Evolutionary conservation across 2,113 vertebrate species (phyloP).

Genomic region (Todiramphus saurophagus): DNA sequence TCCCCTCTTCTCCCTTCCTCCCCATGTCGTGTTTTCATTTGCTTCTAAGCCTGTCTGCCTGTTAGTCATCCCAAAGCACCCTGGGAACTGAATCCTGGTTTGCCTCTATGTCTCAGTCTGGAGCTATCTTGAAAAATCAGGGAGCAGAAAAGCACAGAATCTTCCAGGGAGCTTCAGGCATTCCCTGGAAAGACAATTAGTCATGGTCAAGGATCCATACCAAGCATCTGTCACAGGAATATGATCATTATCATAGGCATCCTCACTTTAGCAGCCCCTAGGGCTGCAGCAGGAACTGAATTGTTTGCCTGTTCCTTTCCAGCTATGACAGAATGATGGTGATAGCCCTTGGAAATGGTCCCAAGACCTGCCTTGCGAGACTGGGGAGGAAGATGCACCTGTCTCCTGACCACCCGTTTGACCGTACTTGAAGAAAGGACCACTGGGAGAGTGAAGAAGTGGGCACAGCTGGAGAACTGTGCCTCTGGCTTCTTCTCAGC

Average conservation of each 20-base stretch:
- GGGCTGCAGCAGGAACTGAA: neutral
- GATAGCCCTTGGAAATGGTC: neutral
- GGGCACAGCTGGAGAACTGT: neutral
- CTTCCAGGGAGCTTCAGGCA: neutral
- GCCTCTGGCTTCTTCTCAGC: neutral
- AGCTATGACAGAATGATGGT: neutral
- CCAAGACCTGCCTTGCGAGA: neutral
- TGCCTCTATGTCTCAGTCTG: neutral
- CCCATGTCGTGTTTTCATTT: neutral
- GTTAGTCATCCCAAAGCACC: neutral
- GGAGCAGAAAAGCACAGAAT: neutral
- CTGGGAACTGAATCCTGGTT: neutral
- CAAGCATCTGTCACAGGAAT: conserved; percentile 28
- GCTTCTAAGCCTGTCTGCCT: neutral
- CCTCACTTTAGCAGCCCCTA: neutral
- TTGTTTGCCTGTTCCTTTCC: neutral
- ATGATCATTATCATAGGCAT: conserved; percentile 22
- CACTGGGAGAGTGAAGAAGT: neutral
- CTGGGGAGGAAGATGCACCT: neutral
- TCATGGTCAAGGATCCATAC: conserved; percentile 8
- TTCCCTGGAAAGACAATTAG: conserved; percentile 51
- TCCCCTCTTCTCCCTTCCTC: neutral
- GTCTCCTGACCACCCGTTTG: neutral
- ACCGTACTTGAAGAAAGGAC: neutral
- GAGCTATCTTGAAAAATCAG: neutral